Percentiles rank a stretch among this genome's conserved stretches.
Evolutionary conservation across 2,113 vertebrate species (phyloP).

Genomic region (Stigmatopora nigra): DNA sequence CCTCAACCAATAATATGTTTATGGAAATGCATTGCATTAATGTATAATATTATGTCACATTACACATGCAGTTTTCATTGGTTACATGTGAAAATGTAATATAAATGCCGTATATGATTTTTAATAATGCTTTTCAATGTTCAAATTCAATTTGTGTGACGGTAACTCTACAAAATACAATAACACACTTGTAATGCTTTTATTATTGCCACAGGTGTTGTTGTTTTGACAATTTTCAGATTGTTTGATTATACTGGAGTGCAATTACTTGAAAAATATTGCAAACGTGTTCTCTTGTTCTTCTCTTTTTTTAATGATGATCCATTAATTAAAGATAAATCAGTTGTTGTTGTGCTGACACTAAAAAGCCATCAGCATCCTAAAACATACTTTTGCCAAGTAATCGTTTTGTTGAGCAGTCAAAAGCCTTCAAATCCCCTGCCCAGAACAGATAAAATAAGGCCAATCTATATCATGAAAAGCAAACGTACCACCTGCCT

Average conservation of each 20-base stretch:
- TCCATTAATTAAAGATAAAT: slow-evolving; percentile 55
- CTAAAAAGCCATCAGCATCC: slow-evolving; percentile 24
- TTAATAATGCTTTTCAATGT: too few species aligned
- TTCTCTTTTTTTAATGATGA: slow-evolving; percentile 32
- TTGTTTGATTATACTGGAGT: slow-evolving; percentile 11
- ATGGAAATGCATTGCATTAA: too few species aligned
- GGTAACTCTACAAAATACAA: too few species aligned
- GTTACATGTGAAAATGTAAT: too few species aligned
- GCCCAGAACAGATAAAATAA: slow-evolving; percentile 7
- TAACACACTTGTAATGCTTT: too few species aligned
- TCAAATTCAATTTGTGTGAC: too few species aligned
- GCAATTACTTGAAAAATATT: slow-evolving; percentile 28
- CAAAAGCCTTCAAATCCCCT: background rate
- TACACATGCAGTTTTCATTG: too few species aligned
- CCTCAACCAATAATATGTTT: too few species aligned
- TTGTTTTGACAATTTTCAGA: slow-evolving; percentile 17
- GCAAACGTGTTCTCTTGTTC: slow-evolving; percentile 22
- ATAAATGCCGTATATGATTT: too few species aligned
- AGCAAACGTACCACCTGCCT: slow-evolving; percentile 12
- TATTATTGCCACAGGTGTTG: slow-evolving; percentile 18
- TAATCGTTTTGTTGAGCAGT: slow-evolving; percentile 17
- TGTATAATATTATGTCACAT: too few species aligned
- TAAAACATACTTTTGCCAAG: slow-evolving; percentile 7
- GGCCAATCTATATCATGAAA: slow-evolving; percentile 25
- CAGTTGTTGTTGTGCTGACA: slow-evolving; percentile 16